Base-by-base conservation (phyloP, 2,888 invertebrate species). In the Aplocera efformata region DNA sequence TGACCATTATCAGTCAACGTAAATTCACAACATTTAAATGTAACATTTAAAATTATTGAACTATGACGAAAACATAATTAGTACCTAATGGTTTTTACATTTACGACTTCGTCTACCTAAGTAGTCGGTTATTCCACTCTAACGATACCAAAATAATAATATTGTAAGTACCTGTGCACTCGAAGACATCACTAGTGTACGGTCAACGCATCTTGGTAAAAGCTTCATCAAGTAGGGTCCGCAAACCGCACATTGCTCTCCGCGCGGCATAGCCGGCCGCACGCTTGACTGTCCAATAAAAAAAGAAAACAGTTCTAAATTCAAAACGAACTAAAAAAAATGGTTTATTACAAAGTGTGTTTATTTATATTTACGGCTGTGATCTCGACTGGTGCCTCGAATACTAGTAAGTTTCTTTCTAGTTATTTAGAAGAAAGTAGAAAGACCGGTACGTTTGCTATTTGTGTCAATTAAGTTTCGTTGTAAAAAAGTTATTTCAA, bases 381-480 rank as follows among this genome's bases (percentile, higher is more conserved):
- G 42, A 52, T 78, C 42, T 69, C 78, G 22, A 67, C 78, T 48
- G 71, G 75, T 46, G 65, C 79, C 10, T 76, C 83, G 11, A 72
- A 79, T 48, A 68, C 82, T 72, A 79, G 86, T 86, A 78, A 88
- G 86, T 85, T 63, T 48, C 50, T 58, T 59, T n/a, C n/a, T n/a
- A n/a, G n/a, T n/a, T n/a, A n/a, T n/a, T n/a, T 59, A 51, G 61
- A 81, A 73, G 79, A 81, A 82, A 81, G 80, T 81, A 61, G 77
- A 70, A 60, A 48, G 50, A 67, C 72, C 42, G 60, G 70, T 69
- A 44, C 35, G 22, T 47, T 47, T 48, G 42, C 48, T 62, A 62
- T 65, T 60, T 54, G 63, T 74, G 68, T 65, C 67, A 63, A 25
- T 65, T 67, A 63, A 25, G 56, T 62, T 57, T 56, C 53, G 25